These are phyloP conservation scores for Centropus bengalensis DNA, from an alignment of 2,113 vertebrate species.

Conservation along the genomic window DNA sequence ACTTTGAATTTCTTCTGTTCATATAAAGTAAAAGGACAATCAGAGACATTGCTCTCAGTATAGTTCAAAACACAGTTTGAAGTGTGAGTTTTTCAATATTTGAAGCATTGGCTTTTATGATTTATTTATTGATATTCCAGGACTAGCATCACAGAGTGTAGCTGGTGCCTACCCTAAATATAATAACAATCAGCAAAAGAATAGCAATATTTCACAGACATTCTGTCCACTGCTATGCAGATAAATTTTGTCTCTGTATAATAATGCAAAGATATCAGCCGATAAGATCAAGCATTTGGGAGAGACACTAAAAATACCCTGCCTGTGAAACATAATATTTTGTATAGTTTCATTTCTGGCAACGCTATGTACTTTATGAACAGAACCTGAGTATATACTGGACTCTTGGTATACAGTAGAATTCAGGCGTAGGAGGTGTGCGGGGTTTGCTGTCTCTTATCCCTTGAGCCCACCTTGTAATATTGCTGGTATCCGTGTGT, in stretches of 20 bases:
- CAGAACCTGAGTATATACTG: constrained; percentile 43
- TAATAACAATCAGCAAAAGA: background rate
- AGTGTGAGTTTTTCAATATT: constrained; percentile 70
- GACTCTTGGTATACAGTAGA: background rate
- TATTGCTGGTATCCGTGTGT: constrained; percentile 79
- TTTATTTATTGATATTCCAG: constrained; percentile 73
- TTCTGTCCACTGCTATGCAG: constrained; percentile 21
- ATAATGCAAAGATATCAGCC: background rate
- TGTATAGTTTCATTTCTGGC: constrained; percentile 40
- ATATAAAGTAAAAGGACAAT: constrained; percentile 62
- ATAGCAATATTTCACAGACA: background rate
- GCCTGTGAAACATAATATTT: constrained; percentile 1
- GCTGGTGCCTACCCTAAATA: constrained; percentile 34
- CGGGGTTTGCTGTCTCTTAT: constrained; percentile 66
- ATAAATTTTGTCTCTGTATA: background rate
- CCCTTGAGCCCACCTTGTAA: constrained; percentile 73
- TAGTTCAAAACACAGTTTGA: constrained; percentile 69
- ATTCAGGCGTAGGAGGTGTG: constrained; percentile 58
- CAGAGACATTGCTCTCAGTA: constrained; percentile 53
- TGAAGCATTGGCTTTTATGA: constrained; percentile 70
- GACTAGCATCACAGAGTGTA: constrained; percentile 19
- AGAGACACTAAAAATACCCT: background rate
- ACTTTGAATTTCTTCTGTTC: constrained; percentile 67
- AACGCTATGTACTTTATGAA: background rate
- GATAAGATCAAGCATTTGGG: background rate